These are phyloP conservation scores for Drosophila asahinai DNA, from an alignment of 1,140 invertebrate genomes.

Conservation along the genomic window DNA sequence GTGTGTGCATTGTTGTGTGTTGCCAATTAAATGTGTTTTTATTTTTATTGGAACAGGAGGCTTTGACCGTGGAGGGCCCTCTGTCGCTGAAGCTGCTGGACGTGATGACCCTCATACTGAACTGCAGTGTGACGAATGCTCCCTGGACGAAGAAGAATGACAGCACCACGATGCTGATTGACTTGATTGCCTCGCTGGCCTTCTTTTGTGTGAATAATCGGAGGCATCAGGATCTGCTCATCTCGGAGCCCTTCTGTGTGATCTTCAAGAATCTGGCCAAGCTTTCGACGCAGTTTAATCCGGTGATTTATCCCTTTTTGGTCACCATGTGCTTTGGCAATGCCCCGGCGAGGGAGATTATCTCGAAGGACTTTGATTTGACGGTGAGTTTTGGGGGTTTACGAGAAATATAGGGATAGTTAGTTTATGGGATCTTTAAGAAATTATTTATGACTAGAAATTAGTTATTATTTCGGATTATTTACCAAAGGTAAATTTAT, in stretches of 20 bases:
- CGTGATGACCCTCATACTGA: conserved; percentile 93
- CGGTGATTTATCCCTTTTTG: conserved; percentile 94
- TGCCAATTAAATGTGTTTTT: conserved; percentile 83
- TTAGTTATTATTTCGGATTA: no score
- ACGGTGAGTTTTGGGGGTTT: conserved; percentile 51
- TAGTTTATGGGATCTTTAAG: no score
- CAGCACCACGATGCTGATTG: conserved; percentile 86
- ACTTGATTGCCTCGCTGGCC: conserved; percentile 86
- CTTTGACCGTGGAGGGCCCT: conserved; percentile 92
- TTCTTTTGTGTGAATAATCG: conserved; percentile 86
- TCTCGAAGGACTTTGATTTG: conserved; percentile 78
- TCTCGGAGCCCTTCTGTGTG: conserved; percentile 71
- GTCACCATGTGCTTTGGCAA: conserved; percentile 87
- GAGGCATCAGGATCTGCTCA: conserved; percentile 84
- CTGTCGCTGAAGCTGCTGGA: conserved; percentile 95
- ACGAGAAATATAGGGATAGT: no score
- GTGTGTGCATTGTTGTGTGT: conserved; percentile 28
- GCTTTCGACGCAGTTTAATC: conserved; percentile 86
- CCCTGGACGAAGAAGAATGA: conserved; percentile 81
- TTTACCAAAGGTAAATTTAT: no score
- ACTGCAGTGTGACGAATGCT: conserved; percentile 89
- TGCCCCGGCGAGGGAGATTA: conserved; percentile 65
- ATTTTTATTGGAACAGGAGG: conserved; percentile 87
- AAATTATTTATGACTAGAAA: background rate
- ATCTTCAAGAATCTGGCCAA: conserved; percentile 82